phyloP scores from a whole-genome alignment of 2,797 vertebrate species.

The Ataeniobius toweri region DNA sequence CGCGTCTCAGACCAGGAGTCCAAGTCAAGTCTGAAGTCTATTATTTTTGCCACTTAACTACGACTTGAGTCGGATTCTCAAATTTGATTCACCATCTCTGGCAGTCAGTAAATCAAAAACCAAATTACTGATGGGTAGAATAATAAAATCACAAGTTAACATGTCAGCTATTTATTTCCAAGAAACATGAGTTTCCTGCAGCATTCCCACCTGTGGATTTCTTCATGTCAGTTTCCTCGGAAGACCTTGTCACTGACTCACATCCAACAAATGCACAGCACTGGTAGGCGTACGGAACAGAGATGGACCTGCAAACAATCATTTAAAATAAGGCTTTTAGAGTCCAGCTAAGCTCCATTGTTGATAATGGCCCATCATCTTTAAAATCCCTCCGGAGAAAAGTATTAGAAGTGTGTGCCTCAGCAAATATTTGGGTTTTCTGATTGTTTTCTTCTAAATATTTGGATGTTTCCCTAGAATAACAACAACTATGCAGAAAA shows the following conservation, averaged over 20 bases:
- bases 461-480: conserved; percentile 40
- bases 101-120: too few species aligned
- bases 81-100: too few species aligned
- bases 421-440: conserved; percentile 29
- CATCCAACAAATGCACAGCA: conserved; percentile 96
- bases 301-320: conserved; percentile 86
- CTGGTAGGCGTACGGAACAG: conserved; percentile 96
- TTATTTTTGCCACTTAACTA: too few species aligned
- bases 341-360: conserved; percentile 9
- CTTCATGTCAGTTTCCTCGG: conserved; percentile 79
- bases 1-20: too few species aligned
- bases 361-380: conserved; percentile 3
- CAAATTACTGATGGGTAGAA: too few species aligned
- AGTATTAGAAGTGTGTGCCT: conserved; percentile 31
- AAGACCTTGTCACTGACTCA: conserved; percentile 80
- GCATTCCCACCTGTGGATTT: conserved; percentile 71
- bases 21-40: too few species aligned
- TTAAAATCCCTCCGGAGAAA: conserved; percentile 14
- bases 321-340: conserved; percentile 6
- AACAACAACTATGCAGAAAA: conserved; percentile 23
- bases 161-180: not conserved
- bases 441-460: conserved; percentile 22
- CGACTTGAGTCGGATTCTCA: too few species aligned
- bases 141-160: not conserved
- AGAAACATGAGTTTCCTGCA: not conserved